Evolutionary conservation across 37 sponge, comb jelly and placozoan species (phyloP), one percentile per base, ranked within the genome.

Genomic region (Petrosia ficiformis): DNA sequence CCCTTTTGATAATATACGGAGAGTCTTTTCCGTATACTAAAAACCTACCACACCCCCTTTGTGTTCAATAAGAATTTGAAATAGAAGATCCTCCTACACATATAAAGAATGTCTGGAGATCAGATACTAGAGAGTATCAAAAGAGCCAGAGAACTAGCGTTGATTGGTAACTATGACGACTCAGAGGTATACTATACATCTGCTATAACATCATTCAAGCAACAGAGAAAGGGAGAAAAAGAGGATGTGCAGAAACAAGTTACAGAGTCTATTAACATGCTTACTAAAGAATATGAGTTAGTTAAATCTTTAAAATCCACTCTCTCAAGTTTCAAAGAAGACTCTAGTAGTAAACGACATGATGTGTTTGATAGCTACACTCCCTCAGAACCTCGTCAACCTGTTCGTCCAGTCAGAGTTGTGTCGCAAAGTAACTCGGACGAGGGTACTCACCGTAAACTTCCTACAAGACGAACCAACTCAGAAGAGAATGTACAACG

Each of bases 111-210:
- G 74, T 34, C 74, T 29, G 16, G 56, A 3, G 3, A 10, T 48
- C 56, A 75, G 65, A n/a, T n/a, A n/a, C n/a, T n/a, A n/a, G 80
- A 80, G 65, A 70, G 84, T 31, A 73, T 82, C 44, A 90, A 80
- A 71, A 81, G 72, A 59, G 99, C 95, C 8, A 59, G 99, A 31
- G 99, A 95, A 71, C 71, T 79, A 14, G 87, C 95, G 1, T 78
- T 95, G 68, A 70, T 84, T 2, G 95, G 95, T 1, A 72, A 85
- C 65, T 97, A 97, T 68, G 95, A 97, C 22, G 86, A 92, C 0
- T 67, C 95, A 42, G 29, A 81, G 69, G 84, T 92, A 1, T 95
- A 82, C 79, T 97, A 95, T 71, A 74, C 72, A 59, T 79, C 91
- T 11, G 90, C 90, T 31, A 77, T 92, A 25, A 78, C 85, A 73